Conservation (phyloP, 2,797 vertebrate species). For the Diglossa cyanea region DNA sequence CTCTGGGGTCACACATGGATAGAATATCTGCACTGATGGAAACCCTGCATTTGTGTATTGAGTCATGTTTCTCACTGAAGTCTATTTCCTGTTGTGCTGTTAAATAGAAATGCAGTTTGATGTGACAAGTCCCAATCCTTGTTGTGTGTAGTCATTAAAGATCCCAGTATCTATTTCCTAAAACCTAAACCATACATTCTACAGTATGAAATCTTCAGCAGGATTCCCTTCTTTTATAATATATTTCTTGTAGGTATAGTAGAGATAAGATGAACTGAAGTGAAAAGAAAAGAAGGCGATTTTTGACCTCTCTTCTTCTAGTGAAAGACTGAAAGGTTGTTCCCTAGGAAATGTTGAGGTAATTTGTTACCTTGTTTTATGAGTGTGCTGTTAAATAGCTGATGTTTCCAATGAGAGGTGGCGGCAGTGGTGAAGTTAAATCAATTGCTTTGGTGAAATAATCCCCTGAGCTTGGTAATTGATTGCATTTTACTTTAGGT, state of each 20-base stretch:
- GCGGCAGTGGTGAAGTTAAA: constrained; percentile 1
- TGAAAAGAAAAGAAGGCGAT: neutral
- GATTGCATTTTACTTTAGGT: neutral
- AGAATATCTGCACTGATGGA: neutral
- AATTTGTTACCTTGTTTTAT: constrained; percentile 4
- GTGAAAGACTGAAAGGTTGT: neutral
- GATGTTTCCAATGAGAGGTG: neutral
- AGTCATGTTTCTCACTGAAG: neutral
- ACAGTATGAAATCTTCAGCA: neutral
- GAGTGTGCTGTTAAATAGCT: neutral
- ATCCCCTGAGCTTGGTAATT: neutral
- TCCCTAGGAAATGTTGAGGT: neutral
- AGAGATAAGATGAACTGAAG: neutral
- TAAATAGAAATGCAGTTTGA: neutral
- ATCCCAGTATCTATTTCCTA: neutral
- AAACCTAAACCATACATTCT: neutral
- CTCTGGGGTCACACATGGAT: neutral
- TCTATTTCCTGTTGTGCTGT: neutral
- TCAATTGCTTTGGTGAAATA: constrained; percentile 34
- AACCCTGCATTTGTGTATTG: neutral
- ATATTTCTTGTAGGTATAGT: neutral
- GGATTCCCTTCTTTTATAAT: neutral
- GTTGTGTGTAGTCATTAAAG: neutral
- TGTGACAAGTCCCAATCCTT: neutral
- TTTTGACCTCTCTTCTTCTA: neutral